Conservation (phyloP, 2,113 vertebrate genomes). For the Phrynosoma blainvillii region DNA sequence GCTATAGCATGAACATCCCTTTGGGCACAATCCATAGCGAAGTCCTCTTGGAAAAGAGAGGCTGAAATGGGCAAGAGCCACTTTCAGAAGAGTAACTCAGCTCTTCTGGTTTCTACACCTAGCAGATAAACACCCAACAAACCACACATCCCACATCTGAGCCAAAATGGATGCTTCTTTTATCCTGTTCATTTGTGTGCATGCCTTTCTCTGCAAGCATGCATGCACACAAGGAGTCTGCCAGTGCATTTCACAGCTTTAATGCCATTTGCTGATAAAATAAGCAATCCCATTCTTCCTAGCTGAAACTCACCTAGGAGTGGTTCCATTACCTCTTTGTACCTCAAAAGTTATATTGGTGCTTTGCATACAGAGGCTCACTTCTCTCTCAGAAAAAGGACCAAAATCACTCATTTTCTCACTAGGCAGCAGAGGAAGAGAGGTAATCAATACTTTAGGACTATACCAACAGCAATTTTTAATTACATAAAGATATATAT, state of each 20-base stretch:
- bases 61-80: not conserved
- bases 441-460: not conserved
- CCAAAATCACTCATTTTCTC: slow-evolving; percentile 4
- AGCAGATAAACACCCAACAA: not conserved
- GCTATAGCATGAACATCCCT: not conserved
- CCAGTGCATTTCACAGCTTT: not conserved
- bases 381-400: not conserved
- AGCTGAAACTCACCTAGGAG: not conserved
- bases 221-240: too few relatives aligned
- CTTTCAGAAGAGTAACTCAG: not conserved
- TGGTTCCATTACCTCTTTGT: not conserved
- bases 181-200: not conserved
- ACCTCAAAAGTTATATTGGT: not conserved
- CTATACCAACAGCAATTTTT: not conserved
- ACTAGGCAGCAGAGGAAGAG: not conserved
- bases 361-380: not conserved
- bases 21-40: not conserved
- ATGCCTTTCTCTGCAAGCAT: too few relatives aligned
- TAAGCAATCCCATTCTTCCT: not conserved
- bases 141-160: not conserved
- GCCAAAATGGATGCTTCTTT: not conserved
- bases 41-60: too few relatives aligned
- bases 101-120: not conserved
- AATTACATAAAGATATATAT: not conserved
- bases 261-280: not conserved